A percentile compares a stretch with the other conserved stretches of the same genome.
phyloP scores from a whole-genome alignment of 2,888 invertebrate genomes.

The Morpho helenor region DNA sequence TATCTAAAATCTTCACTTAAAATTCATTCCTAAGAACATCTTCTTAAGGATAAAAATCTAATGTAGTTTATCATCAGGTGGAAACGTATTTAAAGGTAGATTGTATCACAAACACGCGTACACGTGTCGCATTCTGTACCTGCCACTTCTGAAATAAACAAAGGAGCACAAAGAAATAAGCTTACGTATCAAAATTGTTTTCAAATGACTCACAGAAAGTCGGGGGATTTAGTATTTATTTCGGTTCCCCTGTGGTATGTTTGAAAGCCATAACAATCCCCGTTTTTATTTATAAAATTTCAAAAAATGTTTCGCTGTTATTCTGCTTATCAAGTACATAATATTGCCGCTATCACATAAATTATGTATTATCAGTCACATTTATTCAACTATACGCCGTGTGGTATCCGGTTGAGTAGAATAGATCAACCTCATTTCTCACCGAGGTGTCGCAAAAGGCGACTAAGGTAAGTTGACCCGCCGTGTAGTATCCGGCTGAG shows the following conservation, averaged over 20 bases:
- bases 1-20: background rate
- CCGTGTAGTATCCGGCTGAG: too few relatives aligned
- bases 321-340: too few relatives aligned
- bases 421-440: too few relatives aligned
- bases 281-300: too few relatives aligned
- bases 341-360: too few relatives aligned
- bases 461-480: too few relatives aligned
- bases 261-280: background rate
- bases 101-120: constrained; percentile 17
- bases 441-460: too few relatives aligned
- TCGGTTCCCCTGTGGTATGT: background rate
- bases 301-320: too few relatives aligned
- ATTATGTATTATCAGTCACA: too few relatives aligned
- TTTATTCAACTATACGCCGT: too few relatives aligned
- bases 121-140: constrained; percentile 31
- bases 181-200: constrained; percentile 23
- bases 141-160: constrained; percentile 35
- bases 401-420: too few relatives aligned
- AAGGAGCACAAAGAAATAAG: constrained; percentile 32
- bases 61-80: constrained; percentile 12
- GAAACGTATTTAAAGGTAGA: constrained; percentile 1
- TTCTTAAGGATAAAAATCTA: background rate
- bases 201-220: constrained; percentile 22
- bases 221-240: constrained; percentile 14
- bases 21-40: background rate